phyloP scores from a whole-genome alignment of 2,888 invertebrate species.

The Caenorhabditis drosophilae region DNA sequence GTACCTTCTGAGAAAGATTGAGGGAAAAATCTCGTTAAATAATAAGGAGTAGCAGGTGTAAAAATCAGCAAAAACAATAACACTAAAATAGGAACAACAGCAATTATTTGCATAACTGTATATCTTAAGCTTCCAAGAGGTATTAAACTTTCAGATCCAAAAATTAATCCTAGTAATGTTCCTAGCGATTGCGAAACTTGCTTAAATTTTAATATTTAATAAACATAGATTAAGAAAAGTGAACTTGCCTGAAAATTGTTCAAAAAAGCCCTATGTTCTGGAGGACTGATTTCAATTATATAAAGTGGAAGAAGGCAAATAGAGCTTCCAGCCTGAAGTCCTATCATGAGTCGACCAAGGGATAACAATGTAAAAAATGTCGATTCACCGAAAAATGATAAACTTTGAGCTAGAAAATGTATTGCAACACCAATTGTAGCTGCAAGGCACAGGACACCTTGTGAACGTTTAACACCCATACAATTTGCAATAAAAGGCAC shows the following conservation, averaged over 20 bases:
- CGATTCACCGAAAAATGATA: slow-evolving; percentile 36
- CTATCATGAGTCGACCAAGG: slow-evolving; percentile 62
- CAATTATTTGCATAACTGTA: slow-evolving; percentile 39
- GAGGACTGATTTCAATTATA: slow-evolving; percentile 61
- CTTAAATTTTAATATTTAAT: slow-evolving; percentile 41
- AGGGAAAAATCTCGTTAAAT: slow-evolving; percentile 21
- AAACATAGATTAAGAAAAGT: neutral
- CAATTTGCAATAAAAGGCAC: slow-evolving; percentile 58
- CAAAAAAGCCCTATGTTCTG: slow-evolving; percentile 53
- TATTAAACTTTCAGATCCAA: slow-evolving; percentile 60
- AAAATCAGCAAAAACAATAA: slow-evolving; percentile 49
- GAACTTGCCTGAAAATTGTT: slow-evolving; percentile 57
- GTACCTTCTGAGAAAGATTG: slow-evolving; percentile 32
- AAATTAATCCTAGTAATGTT: slow-evolving; percentile 62
- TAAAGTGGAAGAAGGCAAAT: slow-evolving; percentile 66
- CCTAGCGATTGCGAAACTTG: slow-evolving; percentile 64
- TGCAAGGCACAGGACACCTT: slow-evolving; percentile 52
- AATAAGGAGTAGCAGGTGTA: slow-evolving; percentile 57
- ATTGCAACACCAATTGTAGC: slow-evolving; percentile 57
- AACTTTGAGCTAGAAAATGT: slow-evolving; percentile 48
- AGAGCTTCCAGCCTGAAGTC: slow-evolving; percentile 61
- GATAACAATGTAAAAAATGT: slow-evolving; percentile 47
- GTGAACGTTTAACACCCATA: slow-evolving; percentile 56
- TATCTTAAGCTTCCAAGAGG: slow-evolving; percentile 39
- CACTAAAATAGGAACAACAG: slow-evolving; percentile 49